Evolutionary conservation across 2,113 vertebrate genomes (phyloP).

Genomic region (Anhinga anhinga): DNA sequence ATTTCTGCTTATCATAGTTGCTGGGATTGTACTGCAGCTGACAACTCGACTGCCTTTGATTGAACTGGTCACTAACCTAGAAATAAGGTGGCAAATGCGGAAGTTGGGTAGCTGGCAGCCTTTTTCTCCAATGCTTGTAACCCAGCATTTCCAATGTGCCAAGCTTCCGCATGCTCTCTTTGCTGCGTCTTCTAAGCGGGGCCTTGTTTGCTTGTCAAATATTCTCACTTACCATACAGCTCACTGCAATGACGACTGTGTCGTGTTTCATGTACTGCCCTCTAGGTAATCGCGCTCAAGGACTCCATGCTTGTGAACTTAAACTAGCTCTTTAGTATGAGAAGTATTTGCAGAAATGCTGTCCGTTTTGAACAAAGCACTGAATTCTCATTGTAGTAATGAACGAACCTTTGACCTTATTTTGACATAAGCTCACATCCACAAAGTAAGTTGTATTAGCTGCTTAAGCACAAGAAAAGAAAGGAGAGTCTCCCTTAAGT

Average conservation of each 20-base stretch:
- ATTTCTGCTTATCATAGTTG: neutral
- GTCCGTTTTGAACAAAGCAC: neutral
- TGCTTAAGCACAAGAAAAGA: neutral
- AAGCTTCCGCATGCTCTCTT: neutral
- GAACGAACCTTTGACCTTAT: neutral
- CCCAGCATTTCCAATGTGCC: neutral
- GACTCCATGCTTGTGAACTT: neutral
- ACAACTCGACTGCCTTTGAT: neutral
- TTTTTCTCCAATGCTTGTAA: neutral
- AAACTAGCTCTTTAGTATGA: neutral
- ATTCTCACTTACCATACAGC: neutral
- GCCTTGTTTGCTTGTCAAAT: neutral
- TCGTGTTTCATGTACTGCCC: neutral
- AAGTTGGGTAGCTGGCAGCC: neutral
- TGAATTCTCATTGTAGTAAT: neutral
- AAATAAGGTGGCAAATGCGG: neutral
- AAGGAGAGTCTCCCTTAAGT: neutral
- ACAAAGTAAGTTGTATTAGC: neutral
- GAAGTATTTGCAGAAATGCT: neutral
- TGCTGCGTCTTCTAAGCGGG: accelerated
- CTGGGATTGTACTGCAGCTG: neutral
- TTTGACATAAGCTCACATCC: neutral
- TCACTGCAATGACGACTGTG: neutral
- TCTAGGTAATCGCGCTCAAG: neutral
- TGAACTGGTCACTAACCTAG: neutral